Evolutionary conservation across 1,140 invertebrate genomes (phyloP).

Genomic region (Uloborus diversus): DNA sequence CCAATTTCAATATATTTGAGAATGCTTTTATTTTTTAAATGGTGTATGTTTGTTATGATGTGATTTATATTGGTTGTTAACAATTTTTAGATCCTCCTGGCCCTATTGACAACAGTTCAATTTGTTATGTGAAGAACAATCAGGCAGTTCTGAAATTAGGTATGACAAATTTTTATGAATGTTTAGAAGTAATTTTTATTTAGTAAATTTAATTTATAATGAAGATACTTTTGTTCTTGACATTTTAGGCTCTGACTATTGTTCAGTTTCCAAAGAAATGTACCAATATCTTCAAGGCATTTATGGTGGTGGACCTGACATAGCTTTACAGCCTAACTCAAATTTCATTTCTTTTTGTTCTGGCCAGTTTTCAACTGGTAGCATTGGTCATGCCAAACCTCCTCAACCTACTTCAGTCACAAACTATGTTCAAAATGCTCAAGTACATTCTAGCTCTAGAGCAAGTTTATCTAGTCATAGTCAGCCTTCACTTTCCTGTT

Average conservation of each 20-base stretch:
- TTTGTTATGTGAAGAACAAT: constrained; percentile 72
- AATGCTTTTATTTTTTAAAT: no score
- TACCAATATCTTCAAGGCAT: constrained; percentile 86
- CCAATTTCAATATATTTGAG: no score
- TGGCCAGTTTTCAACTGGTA: constrained; percentile 1
- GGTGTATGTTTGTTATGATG: no score
- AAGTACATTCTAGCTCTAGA: background rate
- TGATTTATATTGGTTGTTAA: no score
- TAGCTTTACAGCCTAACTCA: constrained; percentile 67
- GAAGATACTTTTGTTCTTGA: constrained; percentile 67
- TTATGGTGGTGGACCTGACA: constrained; percentile 87
- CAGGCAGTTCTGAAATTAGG: constrained; percentile 68
- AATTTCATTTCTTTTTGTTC: background rate
- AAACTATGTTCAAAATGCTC: background rate
- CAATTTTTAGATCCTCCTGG: constrained; percentile 79
- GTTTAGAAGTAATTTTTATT: no score
- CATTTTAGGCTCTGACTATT: constrained; percentile 76
- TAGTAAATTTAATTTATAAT: no score
- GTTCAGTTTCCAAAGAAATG: constrained; percentile 81
- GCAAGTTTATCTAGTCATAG: constrained; percentile 18
- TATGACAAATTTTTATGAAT: constrained; percentile 38
- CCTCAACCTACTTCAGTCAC: background rate
- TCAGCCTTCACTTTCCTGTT: constrained; percentile 11
- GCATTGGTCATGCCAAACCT: background rate
- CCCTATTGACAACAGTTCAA: constrained; percentile 83